A percentile compares a stretch with the other conserved stretches of the same genome.
phyloP scores from a whole-genome alignment of 2,797 vertebrate species.

The Rhinichthys osculus region DNA sequence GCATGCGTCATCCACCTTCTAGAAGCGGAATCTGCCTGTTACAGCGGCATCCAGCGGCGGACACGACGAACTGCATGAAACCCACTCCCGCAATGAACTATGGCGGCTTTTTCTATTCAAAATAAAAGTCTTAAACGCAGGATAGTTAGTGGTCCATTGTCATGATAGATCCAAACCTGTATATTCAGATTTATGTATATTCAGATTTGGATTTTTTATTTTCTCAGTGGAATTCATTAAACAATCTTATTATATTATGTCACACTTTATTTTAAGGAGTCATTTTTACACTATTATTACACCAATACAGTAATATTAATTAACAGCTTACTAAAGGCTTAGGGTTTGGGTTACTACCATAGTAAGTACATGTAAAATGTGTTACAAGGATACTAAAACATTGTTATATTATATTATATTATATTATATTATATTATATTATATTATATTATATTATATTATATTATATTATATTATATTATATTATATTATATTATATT shows the following conservation, averaged over 20 bases:
- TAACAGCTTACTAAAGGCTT: not conserved
- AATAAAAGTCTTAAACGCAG: constrained; percentile 26
- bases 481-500: not conserved
- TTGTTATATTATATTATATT: not conserved
- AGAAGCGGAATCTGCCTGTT: constrained; percentile 42
- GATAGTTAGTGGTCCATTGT: not conserved
- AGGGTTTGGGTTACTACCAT: not conserved
- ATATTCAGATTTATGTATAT: not conserved
- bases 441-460: not conserved
- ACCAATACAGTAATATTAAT: not conserved
- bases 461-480: constrained; percentile 7
- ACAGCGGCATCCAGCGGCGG: constrained; percentile 6
- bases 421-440: too few species aligned
- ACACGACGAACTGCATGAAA: not conserved
- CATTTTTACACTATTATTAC: too few species aligned
- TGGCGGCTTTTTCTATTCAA: not conserved
- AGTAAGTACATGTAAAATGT: too few species aligned
- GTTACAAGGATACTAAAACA: not conserved
- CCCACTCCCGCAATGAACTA: accelerated
- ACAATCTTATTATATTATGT: not conserved
- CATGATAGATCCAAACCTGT: not conserved
- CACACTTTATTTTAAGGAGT: not conserved
- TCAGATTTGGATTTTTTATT: not conserved
- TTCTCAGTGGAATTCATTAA: not conserved
- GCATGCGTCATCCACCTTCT: constrained; percentile 57